phyloP scores from a whole-genome alignment of 2,797 vertebrate species.

The Triplophysa bombifrons region DNA sequence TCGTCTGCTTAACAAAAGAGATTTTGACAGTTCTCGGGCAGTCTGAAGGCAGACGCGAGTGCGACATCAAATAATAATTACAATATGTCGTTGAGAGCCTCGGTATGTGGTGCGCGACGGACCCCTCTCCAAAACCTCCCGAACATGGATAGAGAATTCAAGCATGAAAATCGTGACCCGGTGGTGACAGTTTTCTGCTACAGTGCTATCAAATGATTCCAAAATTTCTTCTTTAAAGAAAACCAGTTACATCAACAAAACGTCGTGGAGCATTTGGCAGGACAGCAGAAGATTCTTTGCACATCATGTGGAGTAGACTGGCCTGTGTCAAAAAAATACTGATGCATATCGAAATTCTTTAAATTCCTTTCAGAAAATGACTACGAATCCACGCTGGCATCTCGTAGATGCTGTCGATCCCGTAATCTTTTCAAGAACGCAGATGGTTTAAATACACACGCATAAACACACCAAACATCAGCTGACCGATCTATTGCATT shows the following conservation, averaged over 20 bases:
- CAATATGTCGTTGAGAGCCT: conserved; percentile 63
- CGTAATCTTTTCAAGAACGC: conserved; percentile 50
- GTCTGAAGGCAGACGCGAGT: conserved; percentile 61
- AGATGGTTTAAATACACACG: conserved; percentile 53
- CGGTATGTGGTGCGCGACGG: conserved; percentile 35
- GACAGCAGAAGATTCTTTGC: conserved; percentile 57
- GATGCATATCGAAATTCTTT: conserved; percentile 62
- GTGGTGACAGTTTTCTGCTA: conserved; percentile 50
- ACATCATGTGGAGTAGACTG: conserved; percentile 55
- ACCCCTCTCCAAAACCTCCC: conserved; percentile 57
- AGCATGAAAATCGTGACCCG: conserved; percentile 63
- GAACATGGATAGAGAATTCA: conserved; percentile 55
- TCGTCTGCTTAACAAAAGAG: conserved; percentile 74
- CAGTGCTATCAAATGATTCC: conserved; percentile 50
- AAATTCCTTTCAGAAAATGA: conserved; percentile 57
- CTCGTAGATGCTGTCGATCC: conserved; percentile 53
- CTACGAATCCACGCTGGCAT: conserved; percentile 53
- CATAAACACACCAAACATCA: conserved; percentile 28
- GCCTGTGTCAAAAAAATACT: conserved; percentile 57
- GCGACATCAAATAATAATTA: conserved; percentile 73
- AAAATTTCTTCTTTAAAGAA: conserved; percentile 45
- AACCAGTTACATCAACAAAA: conserved; percentile 56
- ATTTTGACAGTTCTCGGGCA: conserved; percentile 83
- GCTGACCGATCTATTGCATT: conserved; percentile 54
- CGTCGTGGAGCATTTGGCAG: conserved; percentile 58